Percentiles rank a stretch among this genome's conserved stretches.
phyloP scores from a whole-genome alignment of 2,797 vertebrate species.

The Poecile montanus region DNA sequence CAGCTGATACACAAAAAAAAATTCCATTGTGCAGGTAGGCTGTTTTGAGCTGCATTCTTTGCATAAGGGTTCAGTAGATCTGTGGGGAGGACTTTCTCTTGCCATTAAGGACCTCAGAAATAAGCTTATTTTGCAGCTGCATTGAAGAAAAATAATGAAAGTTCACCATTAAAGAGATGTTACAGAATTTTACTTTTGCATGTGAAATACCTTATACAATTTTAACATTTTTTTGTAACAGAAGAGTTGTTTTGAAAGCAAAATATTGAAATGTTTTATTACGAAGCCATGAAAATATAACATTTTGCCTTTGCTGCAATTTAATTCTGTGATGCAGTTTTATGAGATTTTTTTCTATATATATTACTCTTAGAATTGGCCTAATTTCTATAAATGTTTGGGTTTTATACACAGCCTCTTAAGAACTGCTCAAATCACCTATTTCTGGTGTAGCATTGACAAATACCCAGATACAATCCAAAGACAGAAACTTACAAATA shows the following conservation, averaged over 20 bases:
- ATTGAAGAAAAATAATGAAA: not conserved
- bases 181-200: not conserved
- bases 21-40: not conserved
- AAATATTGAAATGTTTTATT: not conserved
- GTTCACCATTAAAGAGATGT: not conserved
- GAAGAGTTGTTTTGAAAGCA: not conserved
- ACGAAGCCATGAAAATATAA: not conserved
- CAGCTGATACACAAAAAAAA: not conserved
- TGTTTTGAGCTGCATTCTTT: not conserved
- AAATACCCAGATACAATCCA: not conserved
- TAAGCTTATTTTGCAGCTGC: not conserved
- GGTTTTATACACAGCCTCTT: not conserved
- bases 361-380: not conserved
- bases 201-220: not conserved
- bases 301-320: not conserved
- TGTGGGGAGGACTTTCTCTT: not conserved
- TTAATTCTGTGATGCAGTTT: not conserved
- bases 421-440: not conserved
- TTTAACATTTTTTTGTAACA: not conserved
- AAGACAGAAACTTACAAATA: not conserved
- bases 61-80: not conserved
- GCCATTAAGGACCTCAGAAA: not conserved
- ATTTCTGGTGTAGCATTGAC: not conserved
- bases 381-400: not conserved
- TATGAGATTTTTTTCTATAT: not conserved